These are phyloP conservation scores for Leucosticte australis DNA, from an alignment of 2,113 vertebrate genomes.

Conservation along the genomic window DNA sequence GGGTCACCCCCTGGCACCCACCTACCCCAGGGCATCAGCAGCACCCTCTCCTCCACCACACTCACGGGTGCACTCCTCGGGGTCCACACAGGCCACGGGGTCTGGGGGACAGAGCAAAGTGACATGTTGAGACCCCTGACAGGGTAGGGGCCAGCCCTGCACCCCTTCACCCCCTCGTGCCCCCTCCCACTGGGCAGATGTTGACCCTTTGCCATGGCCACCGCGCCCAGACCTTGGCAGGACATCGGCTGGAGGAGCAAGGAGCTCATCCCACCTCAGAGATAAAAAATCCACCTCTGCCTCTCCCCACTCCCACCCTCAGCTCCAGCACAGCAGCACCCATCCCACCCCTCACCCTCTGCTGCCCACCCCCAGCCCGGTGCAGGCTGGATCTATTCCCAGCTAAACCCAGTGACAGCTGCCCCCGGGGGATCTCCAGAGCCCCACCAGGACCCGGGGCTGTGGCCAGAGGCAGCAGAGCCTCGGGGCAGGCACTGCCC, in stretches of 20 bases:
- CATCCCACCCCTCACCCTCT: background rate
- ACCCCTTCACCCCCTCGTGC: background rate
- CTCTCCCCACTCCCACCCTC: background rate
- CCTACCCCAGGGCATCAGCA: constrained; percentile 90
- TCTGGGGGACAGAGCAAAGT: constrained; percentile 68
- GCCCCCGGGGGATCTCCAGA: background rate
- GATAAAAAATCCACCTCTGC: background rate
- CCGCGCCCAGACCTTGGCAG: background rate
- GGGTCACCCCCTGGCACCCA: background rate
- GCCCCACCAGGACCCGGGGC: background rate
- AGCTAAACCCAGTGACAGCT: background rate
- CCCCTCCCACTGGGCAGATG: background rate
- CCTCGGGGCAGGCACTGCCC: background rate
- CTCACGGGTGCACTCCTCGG: constrained; percentile 82
- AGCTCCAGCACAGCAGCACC: background rate
- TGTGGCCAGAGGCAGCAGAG: background rate
- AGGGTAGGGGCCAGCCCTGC: background rate
- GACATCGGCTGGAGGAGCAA: rapidly evolving
- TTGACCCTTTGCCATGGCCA: rapidly evolving
- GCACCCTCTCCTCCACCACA: constrained; percentile 86
- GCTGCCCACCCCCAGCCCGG: background rate
- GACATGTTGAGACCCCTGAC: rapidly evolving
- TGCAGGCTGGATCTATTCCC: rapidly evolving
- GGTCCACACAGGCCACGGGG: constrained; percentile 86
- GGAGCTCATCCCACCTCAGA: background rate